phyloP scores from a whole-genome alignment of 2,888 invertebrate species.

The Limnephilus rhombicus region DNA sequence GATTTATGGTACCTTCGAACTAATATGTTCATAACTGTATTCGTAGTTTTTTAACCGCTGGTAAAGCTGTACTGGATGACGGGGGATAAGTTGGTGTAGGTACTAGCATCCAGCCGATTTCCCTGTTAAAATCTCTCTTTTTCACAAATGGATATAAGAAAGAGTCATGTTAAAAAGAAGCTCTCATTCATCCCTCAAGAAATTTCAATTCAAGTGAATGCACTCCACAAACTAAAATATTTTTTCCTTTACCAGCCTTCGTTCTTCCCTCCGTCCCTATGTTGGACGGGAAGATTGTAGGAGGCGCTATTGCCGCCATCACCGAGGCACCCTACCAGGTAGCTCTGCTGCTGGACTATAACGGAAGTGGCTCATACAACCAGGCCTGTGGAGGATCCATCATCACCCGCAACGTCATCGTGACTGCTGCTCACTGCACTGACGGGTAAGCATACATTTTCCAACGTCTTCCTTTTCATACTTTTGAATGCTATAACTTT shows the following conservation, averaged over 20 bases:
- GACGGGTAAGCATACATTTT: constrained; percentile 50
- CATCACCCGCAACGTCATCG: constrained; percentile 69
- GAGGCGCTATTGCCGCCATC: constrained; percentile 74
- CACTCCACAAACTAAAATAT: background rate
- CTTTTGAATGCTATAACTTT: too few relatives aligned
- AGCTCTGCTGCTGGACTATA: constrained; percentile 68
- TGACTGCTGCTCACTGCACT: constrained; percentile 75
- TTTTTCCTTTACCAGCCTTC: constrained; percentile 22
- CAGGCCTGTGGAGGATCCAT: constrained; percentile 74
- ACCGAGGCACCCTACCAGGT: constrained; percentile 74
- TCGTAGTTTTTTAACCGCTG: background rate
- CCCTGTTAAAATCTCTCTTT: background rate
- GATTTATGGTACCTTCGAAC: background rate
- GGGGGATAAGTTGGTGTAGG: too few relatives aligned
- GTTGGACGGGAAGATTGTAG: constrained; percentile 68
- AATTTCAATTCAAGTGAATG: background rate
- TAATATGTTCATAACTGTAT: background rate
- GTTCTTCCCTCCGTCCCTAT: constrained; percentile 35
- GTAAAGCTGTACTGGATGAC: too few relatives aligned
- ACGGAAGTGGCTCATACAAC: constrained; percentile 69
- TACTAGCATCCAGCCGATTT: background rate
- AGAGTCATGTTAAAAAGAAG: background rate
- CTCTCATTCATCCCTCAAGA: background rate
- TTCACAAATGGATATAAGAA: background rate
- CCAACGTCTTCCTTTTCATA: background rate